Conservation (phyloP, 2,888 invertebrate species). For the Phania funesta region DNA sequence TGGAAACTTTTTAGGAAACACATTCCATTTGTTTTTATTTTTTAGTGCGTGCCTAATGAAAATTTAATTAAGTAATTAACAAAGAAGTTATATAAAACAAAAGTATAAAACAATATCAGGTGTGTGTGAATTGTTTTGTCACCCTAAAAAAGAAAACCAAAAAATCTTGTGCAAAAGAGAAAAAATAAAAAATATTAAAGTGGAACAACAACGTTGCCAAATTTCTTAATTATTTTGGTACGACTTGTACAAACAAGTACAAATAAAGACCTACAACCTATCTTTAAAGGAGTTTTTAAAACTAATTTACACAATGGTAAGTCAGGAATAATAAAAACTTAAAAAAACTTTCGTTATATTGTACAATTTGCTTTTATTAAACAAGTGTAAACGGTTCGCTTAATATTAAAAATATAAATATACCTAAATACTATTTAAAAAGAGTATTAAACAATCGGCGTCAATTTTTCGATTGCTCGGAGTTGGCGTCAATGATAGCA, state of each 20-base stretch:
- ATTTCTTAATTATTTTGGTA: constrained; percentile 35
- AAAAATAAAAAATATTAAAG: constrained; percentile 10
- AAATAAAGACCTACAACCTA: constrained; percentile 15
- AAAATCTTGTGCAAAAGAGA: not conserved
- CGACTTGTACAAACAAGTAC: constrained; percentile 35
- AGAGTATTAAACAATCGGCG: no score
- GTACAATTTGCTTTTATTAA: no score
- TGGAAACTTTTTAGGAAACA: not conserved
- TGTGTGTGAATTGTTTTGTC: constrained; percentile 26
- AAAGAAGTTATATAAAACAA: not conserved
- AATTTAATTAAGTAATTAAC: constrained; percentile 5
- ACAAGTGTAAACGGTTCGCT: no score
- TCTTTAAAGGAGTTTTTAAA: constrained; percentile 2
- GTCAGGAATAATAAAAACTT: not conserved
- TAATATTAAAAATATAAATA: no score
- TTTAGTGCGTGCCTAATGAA: constrained; percentile 54
- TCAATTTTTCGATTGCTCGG: no score
- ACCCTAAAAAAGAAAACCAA: constrained; percentile 1
- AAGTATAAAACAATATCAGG: constrained; percentile 15
- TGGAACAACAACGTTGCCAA: constrained; percentile 53
- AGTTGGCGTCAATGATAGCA: no score
- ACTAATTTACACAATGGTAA: constrained; percentile 49
- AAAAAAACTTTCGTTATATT: no score
- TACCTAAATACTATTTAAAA: no score
- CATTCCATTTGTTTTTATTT: constrained; percentile 2